Percentiles rank a stretch among this genome's conserved stretches.
phyloP scores from a whole-genome alignment of 2,797 vertebrate genomes.

The Ispidina lecontei region DNA sequence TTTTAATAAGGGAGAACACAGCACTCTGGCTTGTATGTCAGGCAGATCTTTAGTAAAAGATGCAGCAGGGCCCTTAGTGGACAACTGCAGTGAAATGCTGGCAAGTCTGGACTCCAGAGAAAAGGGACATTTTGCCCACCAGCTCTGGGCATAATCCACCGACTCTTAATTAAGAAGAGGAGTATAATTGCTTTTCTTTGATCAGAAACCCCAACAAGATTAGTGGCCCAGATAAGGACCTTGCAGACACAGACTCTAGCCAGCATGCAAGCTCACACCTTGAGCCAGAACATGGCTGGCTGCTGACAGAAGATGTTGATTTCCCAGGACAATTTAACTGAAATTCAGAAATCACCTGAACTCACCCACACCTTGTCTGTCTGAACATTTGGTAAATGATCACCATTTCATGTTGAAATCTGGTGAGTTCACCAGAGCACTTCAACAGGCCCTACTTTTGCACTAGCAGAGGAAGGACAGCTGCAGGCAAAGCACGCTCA shows the following conservation, averaged over 20 bases:
- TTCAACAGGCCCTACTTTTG: background rate
- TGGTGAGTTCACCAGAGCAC: background rate
- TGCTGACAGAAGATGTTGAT: background rate
- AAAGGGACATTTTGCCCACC: background rate
- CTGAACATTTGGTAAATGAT: background rate
- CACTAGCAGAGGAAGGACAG: background rate
- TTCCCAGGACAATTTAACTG: background rate
- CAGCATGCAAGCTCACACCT: accelerated
- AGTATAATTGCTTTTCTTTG: background rate
- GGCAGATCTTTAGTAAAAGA: background rate
- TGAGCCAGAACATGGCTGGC: accelerated
- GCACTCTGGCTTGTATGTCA: background rate
- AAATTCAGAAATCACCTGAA: background rate
- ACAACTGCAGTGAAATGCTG: background rate
- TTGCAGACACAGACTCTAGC: background rate
- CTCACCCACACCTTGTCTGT: background rate
- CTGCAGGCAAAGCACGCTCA: accelerated
- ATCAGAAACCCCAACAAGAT: background rate
- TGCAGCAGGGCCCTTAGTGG: background rate
- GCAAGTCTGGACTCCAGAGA: background rate
- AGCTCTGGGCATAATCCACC: background rate
- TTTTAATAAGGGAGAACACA: background rate
- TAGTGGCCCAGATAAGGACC: background rate
- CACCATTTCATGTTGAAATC: background rate
- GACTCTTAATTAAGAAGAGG: background rate